Percentiles rank a stretch among this genome's conserved stretches.
phyloP scores from a whole-genome alignment of 2,113 vertebrate species.

The Mionectes macconnelli region DNA sequence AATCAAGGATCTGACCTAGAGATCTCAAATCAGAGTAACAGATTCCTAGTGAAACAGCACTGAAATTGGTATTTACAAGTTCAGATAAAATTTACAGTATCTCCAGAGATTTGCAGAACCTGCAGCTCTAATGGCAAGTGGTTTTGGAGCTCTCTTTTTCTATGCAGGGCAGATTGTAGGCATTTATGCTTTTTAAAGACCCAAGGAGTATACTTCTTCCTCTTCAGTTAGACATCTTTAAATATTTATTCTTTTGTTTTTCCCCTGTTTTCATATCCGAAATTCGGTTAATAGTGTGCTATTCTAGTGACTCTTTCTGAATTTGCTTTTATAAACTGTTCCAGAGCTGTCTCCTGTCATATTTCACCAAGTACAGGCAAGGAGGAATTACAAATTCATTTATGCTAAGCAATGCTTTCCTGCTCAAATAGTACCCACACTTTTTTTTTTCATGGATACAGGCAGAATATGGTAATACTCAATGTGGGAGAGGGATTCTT shows the following conservation, averaged over 20 bases:
- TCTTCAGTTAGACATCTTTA: background rate
- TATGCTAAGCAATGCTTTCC: slow-evolving; percentile 55
- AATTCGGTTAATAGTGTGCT: background rate
- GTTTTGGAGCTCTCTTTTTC: background rate
- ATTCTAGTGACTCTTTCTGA: background rate
- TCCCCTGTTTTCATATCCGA: background rate
- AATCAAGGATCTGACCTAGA: background rate
- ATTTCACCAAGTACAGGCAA: slow-evolving; percentile 16
- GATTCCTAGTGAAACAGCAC: background rate
- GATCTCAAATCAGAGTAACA: background rate
- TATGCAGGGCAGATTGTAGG: background rate
- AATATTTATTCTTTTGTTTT: slow-evolving; percentile 31
- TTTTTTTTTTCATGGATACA: background rate
- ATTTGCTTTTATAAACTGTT: slow-evolving; percentile 24
- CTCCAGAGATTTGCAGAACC: background rate
- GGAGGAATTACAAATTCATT: slow-evolving; percentile 54
- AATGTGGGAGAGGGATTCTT: background rate
- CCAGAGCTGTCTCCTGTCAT: slow-evolving; percentile 19
- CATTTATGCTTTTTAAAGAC: background rate
- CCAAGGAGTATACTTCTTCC: background rate
- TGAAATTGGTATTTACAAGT: background rate
- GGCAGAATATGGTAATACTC: slow-evolving; percentile 38
- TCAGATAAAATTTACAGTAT: background rate
- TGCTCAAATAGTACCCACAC: slow-evolving; percentile 28
- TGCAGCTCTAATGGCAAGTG: background rate